phyloP scores from a whole-genome alignment of 1,140 invertebrate species.

The Ips nitidus region DNA sequence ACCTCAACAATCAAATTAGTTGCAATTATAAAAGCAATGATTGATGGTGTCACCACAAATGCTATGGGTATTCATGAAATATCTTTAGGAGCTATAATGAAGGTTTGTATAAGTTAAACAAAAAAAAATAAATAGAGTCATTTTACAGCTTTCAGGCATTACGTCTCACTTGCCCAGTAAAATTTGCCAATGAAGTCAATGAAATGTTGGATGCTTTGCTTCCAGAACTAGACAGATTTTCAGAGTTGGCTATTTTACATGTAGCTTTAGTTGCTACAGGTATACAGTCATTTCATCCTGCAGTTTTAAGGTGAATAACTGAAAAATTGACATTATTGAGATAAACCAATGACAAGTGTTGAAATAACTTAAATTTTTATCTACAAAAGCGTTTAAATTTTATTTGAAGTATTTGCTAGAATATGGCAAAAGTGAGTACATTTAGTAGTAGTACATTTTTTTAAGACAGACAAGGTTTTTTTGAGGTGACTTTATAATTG shows the following conservation, averaged over 20 bases:
- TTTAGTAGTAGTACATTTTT: too few species aligned
- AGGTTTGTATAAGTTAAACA: conserved; percentile 48
- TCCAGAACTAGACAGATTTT: conserved; percentile 53
- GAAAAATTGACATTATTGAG: neutral
- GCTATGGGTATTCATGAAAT: conserved; percentile 55
- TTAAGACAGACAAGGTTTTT: too few species aligned
- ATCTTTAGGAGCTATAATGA: conserved; percentile 57
- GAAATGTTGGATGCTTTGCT: conserved; percentile 36
- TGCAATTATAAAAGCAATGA: conserved; percentile 52
- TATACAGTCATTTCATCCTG: conserved; percentile 45
- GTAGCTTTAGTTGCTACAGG: conserved; percentile 56
- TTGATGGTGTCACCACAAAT: conserved; percentile 49
- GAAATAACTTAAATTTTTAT: neutral
- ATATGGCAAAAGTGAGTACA: too few species aligned
- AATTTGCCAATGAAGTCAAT: conserved; percentile 28
- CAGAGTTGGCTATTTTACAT: conserved; percentile 55
- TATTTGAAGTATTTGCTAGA: too few species aligned
- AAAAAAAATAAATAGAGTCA: neutral
- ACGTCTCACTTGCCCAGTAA: conserved; percentile 31
- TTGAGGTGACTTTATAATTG: too few species aligned
- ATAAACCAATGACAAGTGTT: neutral
- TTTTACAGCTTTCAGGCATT: conserved; percentile 37
- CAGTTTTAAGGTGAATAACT: conserved; percentile 18
- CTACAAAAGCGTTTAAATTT: too few species aligned
- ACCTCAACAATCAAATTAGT: conserved; percentile 56